Evolutionary conservation across 2,113 vertebrate genomes (phyloP), one percentile per base, ranked within the genome.

Genomic region (Megatriorchis doriae): DNA sequence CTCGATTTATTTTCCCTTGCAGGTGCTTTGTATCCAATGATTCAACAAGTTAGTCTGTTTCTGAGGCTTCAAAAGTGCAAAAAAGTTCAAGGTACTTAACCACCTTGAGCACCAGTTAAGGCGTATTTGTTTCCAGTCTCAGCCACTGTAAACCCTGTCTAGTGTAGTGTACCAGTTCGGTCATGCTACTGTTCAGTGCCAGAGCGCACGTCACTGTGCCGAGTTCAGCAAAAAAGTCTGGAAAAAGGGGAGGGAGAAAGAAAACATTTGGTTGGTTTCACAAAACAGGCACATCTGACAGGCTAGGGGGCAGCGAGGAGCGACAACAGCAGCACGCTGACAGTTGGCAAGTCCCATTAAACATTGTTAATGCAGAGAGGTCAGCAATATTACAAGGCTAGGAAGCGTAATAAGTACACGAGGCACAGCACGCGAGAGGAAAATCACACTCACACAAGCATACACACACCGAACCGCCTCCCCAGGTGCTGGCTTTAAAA

Each of bases 61-160:
- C 62, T 86, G 95, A 97, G 96, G 96, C 96, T 97, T 98, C 92
- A 87, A 97, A 98, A 98, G 98, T 98, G 98, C 98, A 98, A 97
- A 98, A 93, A 85, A 93, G 88, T 97, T 96, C 93, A 96, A 97
- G 95, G 94, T 92, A 88, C 86, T 94, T 70, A 45, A 68, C 79
- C 73, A 81, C 70, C 94, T 50, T 47, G 78, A 96, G 94, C 90
- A 90, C 82, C 95, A 97, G 14, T 96, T 98, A 99, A 93, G 98
- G 97, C 94, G 93, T 98, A 48, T 94, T 98, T 96, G 97, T 95
- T 94, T 98, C 97, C 97, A 98, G 98, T 92, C 98, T 98, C 70
- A 99, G 98, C 98, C 99, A 99, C 86, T 99, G 98, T 91, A 99
- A 98, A 55, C 98, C 99, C 91, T 99, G 99, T 73, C 98, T 98